phyloP scores from a whole-genome alignment of 1,140 invertebrate genomes.

The Onthophagus taurus region DNA sequence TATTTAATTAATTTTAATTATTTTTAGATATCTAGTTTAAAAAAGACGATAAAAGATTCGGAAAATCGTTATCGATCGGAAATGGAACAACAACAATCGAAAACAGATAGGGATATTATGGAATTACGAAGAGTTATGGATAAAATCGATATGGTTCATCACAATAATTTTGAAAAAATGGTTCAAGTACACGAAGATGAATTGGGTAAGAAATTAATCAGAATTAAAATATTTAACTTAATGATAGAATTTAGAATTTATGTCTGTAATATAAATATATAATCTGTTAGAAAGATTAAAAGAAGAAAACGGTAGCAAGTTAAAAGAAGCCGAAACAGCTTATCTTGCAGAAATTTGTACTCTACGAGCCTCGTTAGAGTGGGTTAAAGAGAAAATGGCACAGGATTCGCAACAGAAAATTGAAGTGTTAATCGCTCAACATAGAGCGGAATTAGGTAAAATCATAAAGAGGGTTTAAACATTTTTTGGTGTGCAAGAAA shows the following conservation, averaged over 20 bases:
- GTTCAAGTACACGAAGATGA: slow-evolving; percentile 45
- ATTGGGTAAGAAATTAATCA: slow-evolving; percentile 41
- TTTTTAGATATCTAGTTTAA: slow-evolving; percentile 45
- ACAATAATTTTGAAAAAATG: slow-evolving; percentile 49
- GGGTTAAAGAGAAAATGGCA: slow-evolving; percentile 42
- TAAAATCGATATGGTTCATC: slow-evolving; percentile 44
- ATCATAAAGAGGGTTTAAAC: neutral
- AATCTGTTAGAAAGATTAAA: slow-evolving; percentile 34
- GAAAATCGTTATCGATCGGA: slow-evolving; percentile 47
- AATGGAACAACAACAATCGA: slow-evolving; percentile 44
- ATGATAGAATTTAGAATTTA: neutral
- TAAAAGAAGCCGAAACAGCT: slow-evolving; percentile 35
- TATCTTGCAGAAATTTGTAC: slow-evolving; percentile 36
- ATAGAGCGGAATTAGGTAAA: slow-evolving; percentile 40
- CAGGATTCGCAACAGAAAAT: slow-evolving; percentile 38
- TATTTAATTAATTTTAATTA: neutral
- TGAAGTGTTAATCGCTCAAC: slow-evolving; percentile 35
- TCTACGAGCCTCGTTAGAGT: slow-evolving; percentile 36
- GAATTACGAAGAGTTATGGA: slow-evolving; percentile 46
- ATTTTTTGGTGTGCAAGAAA: too few relatives aligned
- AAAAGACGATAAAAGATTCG: slow-evolving; percentile 44
- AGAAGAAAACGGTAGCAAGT: slow-evolving; percentile 33
- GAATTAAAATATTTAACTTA: slow-evolving; percentile 6
- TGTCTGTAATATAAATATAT: neutral
- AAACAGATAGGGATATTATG: slow-evolving; percentile 44